Base-by-base conservation (phyloP, 2,797 vertebrate species). In the Phylloscopus collybita region DNA sequence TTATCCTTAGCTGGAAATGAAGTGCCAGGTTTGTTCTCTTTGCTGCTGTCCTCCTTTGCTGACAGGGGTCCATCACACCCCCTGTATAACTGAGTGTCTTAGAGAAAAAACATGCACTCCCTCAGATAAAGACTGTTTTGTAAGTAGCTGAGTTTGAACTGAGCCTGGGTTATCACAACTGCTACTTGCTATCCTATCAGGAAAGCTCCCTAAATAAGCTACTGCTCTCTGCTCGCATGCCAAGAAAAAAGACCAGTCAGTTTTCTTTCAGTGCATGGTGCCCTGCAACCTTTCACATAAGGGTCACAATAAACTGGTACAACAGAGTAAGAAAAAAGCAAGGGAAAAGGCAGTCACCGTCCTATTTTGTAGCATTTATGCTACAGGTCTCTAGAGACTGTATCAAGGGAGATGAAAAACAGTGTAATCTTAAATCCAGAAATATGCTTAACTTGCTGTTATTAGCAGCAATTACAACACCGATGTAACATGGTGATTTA, bases 161-260 rank as follows among this genome's bases (percentile, higher is more conserved):
- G 71, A 26, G 47, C n/a, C 75, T 91, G 90, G 36, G n/a, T 80
- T 82, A 62, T 75, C 78, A 42, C 87, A 69, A 38, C 16, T 64
- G 60, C 62, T 92, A 29, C 83, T 94, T 85, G 64, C 78, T 75
- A 38, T 26, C 72, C 93, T 97, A 96, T 96, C 94, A 86, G 70
- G 42, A 64, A 90, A 79, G 78, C 26, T 89, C 70, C 57, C 88
- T 73, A 95, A 95, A 95, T 90, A 95, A 86, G 59, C 62, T 36
- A 34, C 74, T 32, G 66, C 72, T 90, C 44, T 84, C 74, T 79
- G 44, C 25, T 50, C 17, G 16, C 19, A 44, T 27, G 60, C 26
- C 66, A 92, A 86, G 53, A 61, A 90, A 50, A 88, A 80, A 86
- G 32, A 50, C 6, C 16, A n/a, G 72, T 38, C 59, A 26, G 34